phyloP scores from a whole-genome alignment of 1,140 invertebrate genomes.

The Drosophila quadrilineata region DNA sequence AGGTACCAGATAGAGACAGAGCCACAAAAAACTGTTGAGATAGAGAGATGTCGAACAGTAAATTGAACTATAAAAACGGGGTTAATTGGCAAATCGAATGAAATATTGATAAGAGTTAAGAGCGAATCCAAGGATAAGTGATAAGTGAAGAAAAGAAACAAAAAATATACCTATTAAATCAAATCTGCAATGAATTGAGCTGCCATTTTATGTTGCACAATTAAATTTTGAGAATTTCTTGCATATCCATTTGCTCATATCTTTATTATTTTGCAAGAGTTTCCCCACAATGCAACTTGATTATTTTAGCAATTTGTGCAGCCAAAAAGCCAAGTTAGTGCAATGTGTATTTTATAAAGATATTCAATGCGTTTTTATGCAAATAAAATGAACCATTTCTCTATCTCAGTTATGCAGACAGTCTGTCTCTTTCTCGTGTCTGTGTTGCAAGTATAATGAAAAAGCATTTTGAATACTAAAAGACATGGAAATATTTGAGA shows the following conservation, averaged over 20 bases:
- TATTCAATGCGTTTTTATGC: slow-evolving; percentile 34
- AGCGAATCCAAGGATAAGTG: too few relatives aligned
- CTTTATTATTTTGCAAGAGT: too few relatives aligned
- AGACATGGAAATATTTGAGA: slow-evolving; percentile 30
- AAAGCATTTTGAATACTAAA: slow-evolving; percentile 47
- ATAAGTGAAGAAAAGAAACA: too few relatives aligned
- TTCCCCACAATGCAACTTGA: slow-evolving; percentile 16
- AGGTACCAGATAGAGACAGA: neutral
- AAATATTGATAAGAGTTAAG: too few relatives aligned
- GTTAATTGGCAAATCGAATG: too few relatives aligned
- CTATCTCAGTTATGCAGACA: neutral
- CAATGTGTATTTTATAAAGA: slow-evolving; percentile 1
- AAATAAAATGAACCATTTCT: slow-evolving; percentile 49
- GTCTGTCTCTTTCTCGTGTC: neutral
- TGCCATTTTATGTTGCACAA: too few relatives aligned
- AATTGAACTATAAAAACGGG: too few relatives aligned
- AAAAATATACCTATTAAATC: too few relatives aligned
- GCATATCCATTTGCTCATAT: too few relatives aligned
- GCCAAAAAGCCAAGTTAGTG: slow-evolving; percentile 6
- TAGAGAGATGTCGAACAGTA: too few relatives aligned
- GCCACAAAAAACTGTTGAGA: neutral
- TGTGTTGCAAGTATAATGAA: slow-evolving; percentile 15
- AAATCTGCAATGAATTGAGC: too few relatives aligned
- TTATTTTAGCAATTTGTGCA: slow-evolving; percentile 10
- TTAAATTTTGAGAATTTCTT: too few relatives aligned